A percentile compares a stretch with the other conserved stretches of the same genome.
Conservation (phyloP, 2,113 vertebrate genomes). For the Alaudala cheleensis region DNA sequence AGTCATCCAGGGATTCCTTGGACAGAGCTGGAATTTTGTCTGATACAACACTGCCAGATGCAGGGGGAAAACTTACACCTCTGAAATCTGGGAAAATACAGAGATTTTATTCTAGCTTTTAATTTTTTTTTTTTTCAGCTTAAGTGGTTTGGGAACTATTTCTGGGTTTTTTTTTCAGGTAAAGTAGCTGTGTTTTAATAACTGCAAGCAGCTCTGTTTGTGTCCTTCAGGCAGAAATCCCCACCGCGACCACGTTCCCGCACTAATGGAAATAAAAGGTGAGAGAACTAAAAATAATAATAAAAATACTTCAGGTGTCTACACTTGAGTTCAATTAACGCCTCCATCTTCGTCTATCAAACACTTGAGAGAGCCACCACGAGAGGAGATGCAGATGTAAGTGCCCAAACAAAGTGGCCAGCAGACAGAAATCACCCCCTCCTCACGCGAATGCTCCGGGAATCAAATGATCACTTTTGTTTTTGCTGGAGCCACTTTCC, state of each 20-base stretch:
- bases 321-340: slow-evolving; percentile 69
- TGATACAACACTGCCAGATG: not conserved
- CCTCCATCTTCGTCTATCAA: slow-evolving; percentile 50
- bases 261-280: slow-evolving; percentile 66
- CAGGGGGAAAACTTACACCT: accelerated
- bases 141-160: not conserved
- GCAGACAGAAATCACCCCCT: not conserved
- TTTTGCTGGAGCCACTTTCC: not conserved
- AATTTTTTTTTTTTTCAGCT: not conserved
- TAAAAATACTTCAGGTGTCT: slow-evolving; percentile 61
- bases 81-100: not conserved
- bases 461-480: not conserved
- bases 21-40: not conserved
- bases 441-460: not conserved
- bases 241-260: not conserved
- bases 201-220: not conserved
- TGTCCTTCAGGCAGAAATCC: slow-evolving; percentile 39
- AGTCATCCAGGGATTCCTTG: not conserved
- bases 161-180: not conserved
- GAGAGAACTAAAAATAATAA: slow-evolving; percentile 66
- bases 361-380: slow-evolving; percentile 53
- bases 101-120: not conserved
- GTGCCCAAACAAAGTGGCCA: slow-evolving; percentile 59
- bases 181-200: not conserved
- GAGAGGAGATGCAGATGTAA: slow-evolving; percentile 37